Percentiles rank a stretch among this genome's conserved stretches.
Conservation (phyloP, 2,113 vertebrate genomes). For the Nothobranchius kuhntae region DNA sequence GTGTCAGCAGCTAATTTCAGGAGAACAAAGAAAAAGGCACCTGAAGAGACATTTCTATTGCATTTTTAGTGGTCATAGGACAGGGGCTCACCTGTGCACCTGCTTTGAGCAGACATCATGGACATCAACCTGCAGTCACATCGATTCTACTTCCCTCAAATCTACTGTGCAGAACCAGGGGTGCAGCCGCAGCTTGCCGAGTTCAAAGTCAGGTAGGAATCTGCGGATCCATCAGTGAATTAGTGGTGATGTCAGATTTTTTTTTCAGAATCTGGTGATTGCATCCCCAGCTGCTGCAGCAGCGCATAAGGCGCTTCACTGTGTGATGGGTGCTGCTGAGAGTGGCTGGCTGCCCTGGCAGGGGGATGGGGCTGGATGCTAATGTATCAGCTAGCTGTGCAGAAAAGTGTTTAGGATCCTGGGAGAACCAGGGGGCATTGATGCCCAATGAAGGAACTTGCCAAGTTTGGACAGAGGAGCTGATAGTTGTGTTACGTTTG, state of each 20-base stretch:
- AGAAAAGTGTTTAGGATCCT: slow-evolving; percentile 53
- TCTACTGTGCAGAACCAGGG: slow-evolving; percentile 76
- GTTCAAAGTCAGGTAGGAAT: slow-evolving; percentile 79
- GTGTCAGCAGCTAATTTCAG: slow-evolving; percentile 21
- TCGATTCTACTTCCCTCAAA: slow-evolving; percentile 78
- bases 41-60: neutral
- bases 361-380: slow-evolving; percentile 72
- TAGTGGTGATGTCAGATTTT: neutral
- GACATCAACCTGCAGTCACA: slow-evolving; percentile 80
- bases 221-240: neutral
- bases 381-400: slow-evolving; percentile 66
- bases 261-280: neutral
- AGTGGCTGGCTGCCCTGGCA: slow-evolving; percentile 60
- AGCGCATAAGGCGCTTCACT: slow-evolving; percentile 44
- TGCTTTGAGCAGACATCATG: slow-evolving; percentile 57
- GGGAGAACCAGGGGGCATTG: slow-evolving; percentile 66
- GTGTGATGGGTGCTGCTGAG: slow-evolving; percentile 47
- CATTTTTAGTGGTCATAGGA: neutral
- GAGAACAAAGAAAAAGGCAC: slow-evolving; percentile 27
- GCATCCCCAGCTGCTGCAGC: slow-evolving; percentile 41
- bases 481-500: slow-evolving; percentile 57
- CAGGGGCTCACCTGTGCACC: slow-evolving; percentile 32
- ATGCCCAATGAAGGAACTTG: slow-evolving; percentile 46
- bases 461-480: slow-evolving; percentile 59
- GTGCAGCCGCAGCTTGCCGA: slow-evolving; percentile 71